Conservation (phyloP, 2,888 invertebrate species). For the Alentia gelatinosa region DNA sequence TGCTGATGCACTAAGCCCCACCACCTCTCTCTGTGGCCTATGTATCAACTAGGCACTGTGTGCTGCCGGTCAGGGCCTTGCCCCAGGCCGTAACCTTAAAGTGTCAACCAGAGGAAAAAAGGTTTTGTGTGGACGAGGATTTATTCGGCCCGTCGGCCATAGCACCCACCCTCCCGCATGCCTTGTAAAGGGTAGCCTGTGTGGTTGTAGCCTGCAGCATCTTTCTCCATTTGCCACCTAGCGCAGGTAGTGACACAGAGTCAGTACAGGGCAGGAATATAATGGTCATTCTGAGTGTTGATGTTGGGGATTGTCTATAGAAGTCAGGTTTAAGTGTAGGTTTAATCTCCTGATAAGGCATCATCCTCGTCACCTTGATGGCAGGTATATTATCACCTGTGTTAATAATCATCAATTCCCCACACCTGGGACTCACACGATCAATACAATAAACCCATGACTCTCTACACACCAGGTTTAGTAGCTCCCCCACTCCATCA, state of each 20-base stretch:
- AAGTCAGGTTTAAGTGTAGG: background rate
- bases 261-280: background rate
- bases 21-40: background rate
- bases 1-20: no score
- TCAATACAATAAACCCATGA: no score
- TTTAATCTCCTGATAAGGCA: background rate
- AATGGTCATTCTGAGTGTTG: background rate
- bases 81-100: constrained; percentile 27
- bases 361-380: no score
- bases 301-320: background rate
- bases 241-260: no score
- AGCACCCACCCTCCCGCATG: background rate
- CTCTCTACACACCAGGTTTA: no score
- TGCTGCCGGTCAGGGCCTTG: background rate
- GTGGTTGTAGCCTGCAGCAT: background rate
- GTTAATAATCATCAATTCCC: background rate
- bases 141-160: background rate
- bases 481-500: no score
- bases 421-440: no score
- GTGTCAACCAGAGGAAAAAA: background rate
- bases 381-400: background rate
- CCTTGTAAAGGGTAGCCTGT: background rate
- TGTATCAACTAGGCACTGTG: background rate
- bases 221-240: constrained; percentile 1
- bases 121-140: background rate